phyloP scores from a whole-genome alignment of 2,797 vertebrate species.

The Gallinago solitaria region DNA sequence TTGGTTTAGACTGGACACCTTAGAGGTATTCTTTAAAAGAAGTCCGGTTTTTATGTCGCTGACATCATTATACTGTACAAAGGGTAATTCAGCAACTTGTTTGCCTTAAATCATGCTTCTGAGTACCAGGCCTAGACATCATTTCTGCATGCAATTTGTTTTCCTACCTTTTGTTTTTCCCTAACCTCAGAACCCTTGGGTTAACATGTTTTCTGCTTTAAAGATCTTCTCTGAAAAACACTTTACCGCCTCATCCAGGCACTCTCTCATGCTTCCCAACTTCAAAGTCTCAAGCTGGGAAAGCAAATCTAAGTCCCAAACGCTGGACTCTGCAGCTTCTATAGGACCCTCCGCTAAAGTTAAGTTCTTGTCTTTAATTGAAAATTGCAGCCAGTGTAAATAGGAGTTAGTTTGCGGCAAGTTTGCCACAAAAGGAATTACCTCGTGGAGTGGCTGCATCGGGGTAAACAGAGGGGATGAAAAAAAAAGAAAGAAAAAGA shows the following conservation, averaged over 20 bases:
- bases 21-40: background rate
- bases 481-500: background rate
- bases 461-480: conserved; percentile 37
- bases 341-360: background rate
- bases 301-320: conserved; percentile 41
- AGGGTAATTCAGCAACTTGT: background rate
- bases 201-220: conserved; percentile 52
- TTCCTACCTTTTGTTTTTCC: background rate
- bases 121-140: background rate
- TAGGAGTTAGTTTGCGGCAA: conserved; percentile 51
- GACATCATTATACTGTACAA: background rate
- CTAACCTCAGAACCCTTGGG: background rate
- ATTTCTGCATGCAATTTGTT: conserved; percentile 13
- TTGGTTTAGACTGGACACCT: conserved; percentile 6
- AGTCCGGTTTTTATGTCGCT: background rate
- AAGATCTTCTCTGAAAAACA: conserved; percentile 23
- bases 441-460: conserved; percentile 49
- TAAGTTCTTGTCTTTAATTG: conserved; percentile 68
- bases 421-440: conserved; percentile 69
- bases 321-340: background rate
- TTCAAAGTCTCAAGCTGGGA: conserved; percentile 48
- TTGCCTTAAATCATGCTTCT: conserved; percentile 15
- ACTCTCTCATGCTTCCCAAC: background rate
- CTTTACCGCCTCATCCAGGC: conserved; percentile 22
- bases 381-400: conserved; percentile 66